phyloP scores from a whole-genome alignment of 2,113 vertebrate genomes.

The Cochlearius cochlearius region DNA sequence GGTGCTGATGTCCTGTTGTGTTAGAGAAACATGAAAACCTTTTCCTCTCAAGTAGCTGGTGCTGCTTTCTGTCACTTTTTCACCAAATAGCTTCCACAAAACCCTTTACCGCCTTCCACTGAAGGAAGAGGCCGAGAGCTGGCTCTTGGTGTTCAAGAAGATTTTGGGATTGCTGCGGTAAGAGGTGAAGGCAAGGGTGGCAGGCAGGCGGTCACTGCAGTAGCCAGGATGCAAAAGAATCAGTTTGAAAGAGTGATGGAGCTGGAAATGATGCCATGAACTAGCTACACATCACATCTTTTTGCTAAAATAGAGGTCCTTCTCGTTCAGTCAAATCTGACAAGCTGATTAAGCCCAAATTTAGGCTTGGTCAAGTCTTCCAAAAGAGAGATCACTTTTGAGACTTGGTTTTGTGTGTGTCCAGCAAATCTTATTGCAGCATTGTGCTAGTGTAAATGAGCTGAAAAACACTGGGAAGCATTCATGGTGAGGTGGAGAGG shows the following conservation, averaged over 20 bases:
- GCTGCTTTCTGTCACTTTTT: background rate
- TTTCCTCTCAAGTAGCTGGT: background rate
- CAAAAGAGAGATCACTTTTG: background rate
- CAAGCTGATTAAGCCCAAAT: background rate
- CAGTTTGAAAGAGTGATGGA: background rate
- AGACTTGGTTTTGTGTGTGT: background rate
- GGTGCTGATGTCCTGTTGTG: background rate
- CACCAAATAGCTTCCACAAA: background rate
- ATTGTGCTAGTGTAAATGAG: background rate
- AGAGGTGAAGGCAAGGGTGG: background rate
- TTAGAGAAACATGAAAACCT: background rate
- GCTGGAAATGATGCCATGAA: background rate
- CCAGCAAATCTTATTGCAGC: background rate
- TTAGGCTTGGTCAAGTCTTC: background rate
- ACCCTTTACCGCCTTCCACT: background rate
- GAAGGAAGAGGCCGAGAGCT: background rate
- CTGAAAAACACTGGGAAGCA: background rate
- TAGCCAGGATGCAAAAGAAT: background rate
- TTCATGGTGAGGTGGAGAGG: background rate
- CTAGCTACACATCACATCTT: background rate
- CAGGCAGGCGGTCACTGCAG: background rate
- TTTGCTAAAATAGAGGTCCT: background rate
- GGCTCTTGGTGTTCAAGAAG: background rate
- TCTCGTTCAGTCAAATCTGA: rapidly evolving
- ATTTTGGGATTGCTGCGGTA: background rate